These are phyloP conservation scores for Augochlorella aurata DNA, from an alignment of 2,888 invertebrate genomes.

Conservation along the genomic window DNA sequence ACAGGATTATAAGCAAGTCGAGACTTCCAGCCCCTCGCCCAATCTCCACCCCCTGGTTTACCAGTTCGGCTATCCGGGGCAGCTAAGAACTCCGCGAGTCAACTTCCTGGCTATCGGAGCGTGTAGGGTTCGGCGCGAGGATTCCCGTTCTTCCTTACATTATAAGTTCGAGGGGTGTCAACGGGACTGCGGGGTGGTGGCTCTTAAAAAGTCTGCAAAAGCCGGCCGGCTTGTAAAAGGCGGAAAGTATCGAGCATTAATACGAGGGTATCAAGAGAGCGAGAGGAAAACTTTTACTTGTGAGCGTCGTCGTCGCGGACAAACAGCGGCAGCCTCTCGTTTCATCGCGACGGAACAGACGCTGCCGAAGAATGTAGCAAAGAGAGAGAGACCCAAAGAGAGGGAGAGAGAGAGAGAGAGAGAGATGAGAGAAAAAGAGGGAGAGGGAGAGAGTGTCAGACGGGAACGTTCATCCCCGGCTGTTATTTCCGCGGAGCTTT, in stretches of 20 bases:
- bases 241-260: conserved; percentile 60
- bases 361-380: neutral
- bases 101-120: conserved; percentile 25
- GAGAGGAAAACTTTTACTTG: conserved; percentile 46
- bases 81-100: neutral
- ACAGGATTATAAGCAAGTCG: no score
- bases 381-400: neutral
- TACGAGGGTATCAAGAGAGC: conserved; percentile 52
- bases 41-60: neutral
- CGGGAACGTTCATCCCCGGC: conserved; percentile 29
- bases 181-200: neutral
- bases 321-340: conserved; percentile 28
- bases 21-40: no score
- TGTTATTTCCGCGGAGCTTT: conserved; percentile 67
- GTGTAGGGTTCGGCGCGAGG: neutral
- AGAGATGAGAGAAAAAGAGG: neutral
- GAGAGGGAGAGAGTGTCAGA: conserved; percentile 24
- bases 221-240: conserved; percentile 35
- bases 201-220: conserved; percentile 34
- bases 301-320: conserved; percentile 30
- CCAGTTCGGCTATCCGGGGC: neutral
- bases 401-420: neutral
- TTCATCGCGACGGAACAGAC: conserved; percentile 23
- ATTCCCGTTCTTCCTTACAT: conserved; percentile 4
- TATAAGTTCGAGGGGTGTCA: conserved; percentile 21